Base-by-base conservation (phyloP, 2,113 vertebrate genomes). In the Asarcornis scutulata region DNA sequence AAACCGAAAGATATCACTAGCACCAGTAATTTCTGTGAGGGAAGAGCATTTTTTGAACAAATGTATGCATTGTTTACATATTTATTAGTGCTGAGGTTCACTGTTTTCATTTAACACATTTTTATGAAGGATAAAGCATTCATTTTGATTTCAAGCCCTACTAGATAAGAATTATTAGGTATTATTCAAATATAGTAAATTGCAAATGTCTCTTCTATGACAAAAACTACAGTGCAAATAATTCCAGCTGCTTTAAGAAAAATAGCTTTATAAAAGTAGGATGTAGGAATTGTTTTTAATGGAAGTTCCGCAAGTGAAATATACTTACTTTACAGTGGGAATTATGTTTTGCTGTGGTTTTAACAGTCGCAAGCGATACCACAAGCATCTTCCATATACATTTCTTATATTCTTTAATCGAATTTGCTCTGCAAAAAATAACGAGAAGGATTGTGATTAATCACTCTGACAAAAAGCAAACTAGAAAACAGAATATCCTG, bases 291-390 rank as follows among this genome's bases (percentile, higher is more conserved):
- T 55, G 34, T 36, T 82, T 82, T 64, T 31, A 81, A 59, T 52
- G 22, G 21, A 74, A 78, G 64, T 8, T 58, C 68, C 20, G 17
- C 34, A 81, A 79, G 71, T 5, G 26, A 87, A 66, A 34, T 0
- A 1, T 67, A 99, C 99, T 98, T 98, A 99, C 99, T 99, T 99
- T 84, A 99, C 94, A 83, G 99, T 99, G 66, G 99, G 99, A 92
- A 99, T 98, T 55, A 99, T 97, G 97, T 99, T 99, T 96, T 99
- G 99, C 94, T 99, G 99, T 5, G 99, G 99, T 96, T 99, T 99
- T 97, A 99, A 98, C 86, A 99, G 97, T 79, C 99, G 97, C 95
- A 99, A 98, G 78, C 98, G 99, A 97, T 99, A 99, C 99, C 99
- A 99, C 97, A 99, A 97, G 97, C 99, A 99, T 96, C 99, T 99